Base-by-base conservation (phyloP, 1,140 invertebrate genomes). In the Probaryconus sp. region DNA sequence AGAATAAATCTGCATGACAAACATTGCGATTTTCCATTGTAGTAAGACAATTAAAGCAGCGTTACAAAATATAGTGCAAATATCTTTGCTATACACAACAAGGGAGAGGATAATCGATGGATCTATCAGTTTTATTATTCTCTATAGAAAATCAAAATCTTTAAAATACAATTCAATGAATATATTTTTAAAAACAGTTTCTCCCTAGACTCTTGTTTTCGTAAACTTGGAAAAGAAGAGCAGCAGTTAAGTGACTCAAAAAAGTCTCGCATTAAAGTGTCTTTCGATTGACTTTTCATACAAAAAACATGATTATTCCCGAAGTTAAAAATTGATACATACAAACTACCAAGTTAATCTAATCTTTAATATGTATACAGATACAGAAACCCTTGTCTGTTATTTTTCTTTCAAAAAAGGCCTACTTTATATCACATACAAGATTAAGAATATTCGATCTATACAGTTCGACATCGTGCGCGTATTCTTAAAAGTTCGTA, bases 61-160 rank as follows among this genome's bases (percentile, higher is more conserved):
- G 79, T 83, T 84, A 84, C 78, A 85, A 86, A 87, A 87, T 87
- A 84, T 83, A 83, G 81, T 84, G 82, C 80, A 86, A 79, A 79
- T 79, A 80, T 79, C 64, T 74, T 80, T 56, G 73, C 78, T 85
- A 77, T 86, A 85, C 77, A 83, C 72, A 81, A 86, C 78, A 81
- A 80, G 73, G 56, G 69, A 80, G 70, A 76, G 24, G n/a, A n/a
- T 69, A 79, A 69, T 61, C 64, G 20, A 56, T 58, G 47, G 43
- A 16, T 14, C 40, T 43, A 43, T 43, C 10, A 43, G 31, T 47
- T 13, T 30, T 28, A 16, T n/a, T n/a, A n/a, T n/a, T n/a, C n/a
- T n/a, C 43, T 43, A 11, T 7, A 1, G 9, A 30, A 30, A 30
- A 47, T 4, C 48, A 10, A 37, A 14, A 20, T 64, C 35, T 63